Percentiles rank a stretch among this genome's conserved stretches.
These are phyloP conservation scores for Ceriagrion tenellum DNA, from an alignment of 2,888 invertebrate genomes.

Conservation along the genomic window DNA sequence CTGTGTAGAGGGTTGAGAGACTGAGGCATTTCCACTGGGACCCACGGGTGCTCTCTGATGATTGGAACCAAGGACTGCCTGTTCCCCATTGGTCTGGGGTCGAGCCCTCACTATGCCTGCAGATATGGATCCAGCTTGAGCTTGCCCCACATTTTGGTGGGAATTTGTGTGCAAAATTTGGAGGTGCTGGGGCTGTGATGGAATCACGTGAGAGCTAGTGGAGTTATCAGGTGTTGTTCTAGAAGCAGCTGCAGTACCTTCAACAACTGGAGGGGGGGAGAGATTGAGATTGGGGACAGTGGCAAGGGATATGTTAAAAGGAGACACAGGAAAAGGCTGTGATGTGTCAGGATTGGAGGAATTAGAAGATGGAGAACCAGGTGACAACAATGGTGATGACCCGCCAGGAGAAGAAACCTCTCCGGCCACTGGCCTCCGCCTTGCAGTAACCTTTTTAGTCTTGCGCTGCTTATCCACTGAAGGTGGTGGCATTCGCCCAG, in stretches of 20 bases:
- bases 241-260: conserved; percentile 48
- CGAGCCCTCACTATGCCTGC: conserved; percentile 53
- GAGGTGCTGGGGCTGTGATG: conserved; percentile 68
- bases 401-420: conserved; percentile 73
- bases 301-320: conserved; percentile 69
- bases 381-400: conserved; percentile 76
- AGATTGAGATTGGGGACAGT: conserved; percentile 69
- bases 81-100: conserved; percentile 50
- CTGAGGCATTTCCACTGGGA: conserved; percentile 25
- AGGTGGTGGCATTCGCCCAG: conserved; percentile 70
- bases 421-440: conserved; percentile 75
- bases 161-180: conserved; percentile 69
- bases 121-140: conserved; percentile 68
- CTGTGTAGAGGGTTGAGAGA: conserved; percentile 65
- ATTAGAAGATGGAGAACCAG: conserved; percentile 71
- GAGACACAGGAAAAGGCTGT: conserved; percentile 69
- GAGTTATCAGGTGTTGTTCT: conserved; percentile 48
- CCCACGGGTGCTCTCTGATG: conserved; percentile 32
- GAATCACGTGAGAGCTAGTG: conserved; percentile 61
- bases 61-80: conserved; percentile 17
- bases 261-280: conserved; percentile 68
- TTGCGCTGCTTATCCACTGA: conserved; percentile 69
- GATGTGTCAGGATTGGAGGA: conserved; percentile 71
- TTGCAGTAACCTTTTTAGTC: conserved; percentile 76
- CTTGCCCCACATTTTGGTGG: conserved; percentile 60